phyloP scores from a whole-genome alignment of 2,888 invertebrate genomes.

The Stratiomys singularior region DNA sequence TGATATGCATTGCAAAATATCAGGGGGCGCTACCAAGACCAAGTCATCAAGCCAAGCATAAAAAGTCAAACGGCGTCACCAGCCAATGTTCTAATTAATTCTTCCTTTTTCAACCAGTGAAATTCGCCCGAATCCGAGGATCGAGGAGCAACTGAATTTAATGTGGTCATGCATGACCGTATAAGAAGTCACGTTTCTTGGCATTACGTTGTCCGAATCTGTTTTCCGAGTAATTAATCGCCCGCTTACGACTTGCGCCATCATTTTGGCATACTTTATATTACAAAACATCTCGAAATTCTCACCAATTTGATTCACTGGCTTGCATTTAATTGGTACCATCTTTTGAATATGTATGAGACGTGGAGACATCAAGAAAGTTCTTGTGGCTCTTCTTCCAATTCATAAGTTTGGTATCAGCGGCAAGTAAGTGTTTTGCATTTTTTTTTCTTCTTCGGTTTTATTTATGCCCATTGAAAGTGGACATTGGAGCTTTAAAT shows the following conservation, averaged over 20 bases:
- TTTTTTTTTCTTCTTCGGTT: neutral
- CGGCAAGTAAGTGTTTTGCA: neutral
- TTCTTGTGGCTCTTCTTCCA: slow-evolving; percentile 23
- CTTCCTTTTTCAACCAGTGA: too few relatives aligned
- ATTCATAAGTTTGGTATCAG: slow-evolving; percentile 24
- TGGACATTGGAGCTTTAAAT: neutral
- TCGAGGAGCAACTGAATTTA: neutral
- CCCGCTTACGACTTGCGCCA: neutral
- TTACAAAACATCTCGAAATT: neutral
- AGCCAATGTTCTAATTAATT: too few relatives aligned
- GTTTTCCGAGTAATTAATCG: neutral
- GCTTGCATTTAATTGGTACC: slow-evolving; percentile 22
- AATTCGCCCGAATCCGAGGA: too few relatives aligned
- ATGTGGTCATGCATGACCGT: neutral
- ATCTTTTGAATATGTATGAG: slow-evolving; percentile 17
- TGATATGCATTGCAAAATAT: too few relatives aligned
- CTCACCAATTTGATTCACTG: neutral
- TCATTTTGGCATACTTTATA: neutral
- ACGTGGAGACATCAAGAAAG: slow-evolving; percentile 7
- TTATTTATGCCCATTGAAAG: neutral
- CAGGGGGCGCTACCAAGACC: too few relatives aligned
- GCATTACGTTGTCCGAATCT: neutral
- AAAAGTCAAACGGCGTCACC: too few relatives aligned
- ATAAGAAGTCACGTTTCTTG: neutral
- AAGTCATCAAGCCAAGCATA: too few relatives aligned